These are phyloP conservation scores for Heliothis virescens DNA, from an alignment of 1,140 invertebrate species.

Conservation along the genomic window DNA sequence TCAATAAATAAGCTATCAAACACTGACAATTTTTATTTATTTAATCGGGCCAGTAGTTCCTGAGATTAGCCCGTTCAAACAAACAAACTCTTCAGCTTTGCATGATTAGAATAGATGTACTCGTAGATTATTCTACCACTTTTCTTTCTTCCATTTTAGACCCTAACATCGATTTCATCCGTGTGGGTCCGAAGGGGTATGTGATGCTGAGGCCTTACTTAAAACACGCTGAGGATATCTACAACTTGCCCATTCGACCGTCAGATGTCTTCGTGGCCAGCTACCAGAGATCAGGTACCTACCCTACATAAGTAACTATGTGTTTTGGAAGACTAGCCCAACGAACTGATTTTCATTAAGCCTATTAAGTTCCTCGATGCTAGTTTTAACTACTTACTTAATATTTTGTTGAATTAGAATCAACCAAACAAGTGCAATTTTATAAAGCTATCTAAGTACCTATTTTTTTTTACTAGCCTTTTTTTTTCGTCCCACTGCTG, in stretches of 20 bases:
- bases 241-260: conserved; percentile 88
- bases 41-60: too few relatives aligned
- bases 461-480: too few relatives aligned
- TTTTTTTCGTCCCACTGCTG: too few relatives aligned
- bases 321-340: not conserved
- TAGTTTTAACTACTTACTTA: not conserved
- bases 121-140: too few relatives aligned
- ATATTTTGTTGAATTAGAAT: not conserved
- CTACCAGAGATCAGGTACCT: conserved; percentile 59
- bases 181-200: not conserved
- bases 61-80: too few relatives aligned
- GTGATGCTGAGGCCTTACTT: not conserved
- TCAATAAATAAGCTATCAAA: too few relatives aligned
- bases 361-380: not conserved
- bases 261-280: conserved; percentile 88
- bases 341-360: not conserved
- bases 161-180: conserved; percentile 9
- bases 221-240: conserved; percentile 75
- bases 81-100: too few relatives aligned
- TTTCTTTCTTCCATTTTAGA: not conserved
- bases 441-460: too few relatives aligned
- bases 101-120: too few relatives aligned
- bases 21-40: too few relatives aligned
- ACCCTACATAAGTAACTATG: not conserved
- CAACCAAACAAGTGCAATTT: too few relatives aligned